Percentiles rank a stretch among this genome's conserved stretches.
phyloP scores from a whole-genome alignment of 2,888 invertebrate genomes.

The Stictocephala bisonia region DNA sequence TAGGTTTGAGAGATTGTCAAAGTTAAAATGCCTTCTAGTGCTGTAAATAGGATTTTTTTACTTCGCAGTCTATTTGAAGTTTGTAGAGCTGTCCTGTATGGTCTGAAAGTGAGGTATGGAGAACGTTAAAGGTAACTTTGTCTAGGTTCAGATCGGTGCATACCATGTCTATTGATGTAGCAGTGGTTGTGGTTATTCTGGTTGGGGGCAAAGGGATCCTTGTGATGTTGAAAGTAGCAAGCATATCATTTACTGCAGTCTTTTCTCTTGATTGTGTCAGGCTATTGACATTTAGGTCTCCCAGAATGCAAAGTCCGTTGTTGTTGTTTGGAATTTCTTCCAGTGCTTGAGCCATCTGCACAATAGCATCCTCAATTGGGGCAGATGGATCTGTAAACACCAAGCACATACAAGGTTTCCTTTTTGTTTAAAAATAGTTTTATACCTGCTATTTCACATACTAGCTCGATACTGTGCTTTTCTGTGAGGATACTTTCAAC shows the following conservation, averaged over 20 bases:
- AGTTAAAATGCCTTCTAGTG: too few relatives aligned
- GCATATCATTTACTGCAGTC: neutral
- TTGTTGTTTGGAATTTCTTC: neutral
- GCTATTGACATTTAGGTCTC: too few relatives aligned
- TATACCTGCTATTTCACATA: neutral
- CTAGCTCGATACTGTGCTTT: neutral
- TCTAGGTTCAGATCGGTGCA: too few relatives aligned
- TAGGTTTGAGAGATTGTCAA: too few relatives aligned
- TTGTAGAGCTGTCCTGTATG: too few relatives aligned
- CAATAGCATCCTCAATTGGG: neutral
- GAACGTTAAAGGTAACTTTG: too few relatives aligned
- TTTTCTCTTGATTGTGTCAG: slow-evolving; percentile 2
- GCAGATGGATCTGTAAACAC: neutral
- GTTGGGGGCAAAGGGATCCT: neutral
- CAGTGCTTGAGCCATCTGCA: neutral
- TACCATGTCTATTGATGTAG: neutral
- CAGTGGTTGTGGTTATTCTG: neutral
- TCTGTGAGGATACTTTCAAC: neutral
- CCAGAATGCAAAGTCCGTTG: too few relatives aligned
- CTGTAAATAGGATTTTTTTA: too few relatives aligned
- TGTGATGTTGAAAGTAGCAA: neutral
- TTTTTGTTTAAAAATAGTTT: neutral
- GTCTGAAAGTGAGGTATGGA: too few relatives aligned
- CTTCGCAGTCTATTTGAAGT: too few relatives aligned
- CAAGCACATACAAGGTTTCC: neutral